phyloP scores from a whole-genome alignment of 2,888 invertebrate genomes.

The Andricus curvator region DNA sequence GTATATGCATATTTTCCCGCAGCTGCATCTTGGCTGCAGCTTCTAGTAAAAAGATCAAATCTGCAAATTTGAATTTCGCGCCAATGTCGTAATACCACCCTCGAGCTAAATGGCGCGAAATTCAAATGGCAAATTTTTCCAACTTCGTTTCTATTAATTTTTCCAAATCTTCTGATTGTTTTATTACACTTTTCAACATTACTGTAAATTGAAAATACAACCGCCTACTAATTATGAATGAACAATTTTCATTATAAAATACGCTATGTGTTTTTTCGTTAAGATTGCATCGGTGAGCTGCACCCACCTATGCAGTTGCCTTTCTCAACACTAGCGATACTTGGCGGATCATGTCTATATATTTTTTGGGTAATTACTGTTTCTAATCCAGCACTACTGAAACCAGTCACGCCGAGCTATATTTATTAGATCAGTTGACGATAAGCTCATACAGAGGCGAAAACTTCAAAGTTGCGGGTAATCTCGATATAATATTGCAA shows the following conservation, averaged over 20 bases:
- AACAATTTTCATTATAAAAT: not conserved
- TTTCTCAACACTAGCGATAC: slow-evolving; percentile 8
- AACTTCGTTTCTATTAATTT: not conserved
- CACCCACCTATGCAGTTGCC: not conserved
- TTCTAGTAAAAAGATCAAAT: not conserved
- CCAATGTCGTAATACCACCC: not conserved
- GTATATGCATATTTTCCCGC: not conserved
- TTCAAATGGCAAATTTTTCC: not conserved
- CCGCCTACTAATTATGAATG: not conserved
- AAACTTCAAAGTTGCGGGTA: not conserved
- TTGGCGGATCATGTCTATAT: not conserved
- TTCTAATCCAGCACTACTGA: not conserved
- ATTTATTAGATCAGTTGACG: slow-evolving; percentile 6
- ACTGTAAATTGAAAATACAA: not conserved
- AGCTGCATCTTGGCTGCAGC: not conserved
- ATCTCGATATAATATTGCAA: slow-evolving; percentile 5
- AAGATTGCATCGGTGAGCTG: slow-evolving; percentile 30
- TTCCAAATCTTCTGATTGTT: not conserved
- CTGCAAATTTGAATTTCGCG: not conserved
- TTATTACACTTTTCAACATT: too few species aligned
- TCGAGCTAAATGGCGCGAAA: not conserved
- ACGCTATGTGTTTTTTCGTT: not conserved
- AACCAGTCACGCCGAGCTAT: not conserved
- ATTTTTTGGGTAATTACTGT: slow-evolving; percentile 25
- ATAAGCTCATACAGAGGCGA: not conserved